phyloP scores from a whole-genome alignment of 1,140 invertebrate genomes.

The Sycophaga agraensis region DNA sequence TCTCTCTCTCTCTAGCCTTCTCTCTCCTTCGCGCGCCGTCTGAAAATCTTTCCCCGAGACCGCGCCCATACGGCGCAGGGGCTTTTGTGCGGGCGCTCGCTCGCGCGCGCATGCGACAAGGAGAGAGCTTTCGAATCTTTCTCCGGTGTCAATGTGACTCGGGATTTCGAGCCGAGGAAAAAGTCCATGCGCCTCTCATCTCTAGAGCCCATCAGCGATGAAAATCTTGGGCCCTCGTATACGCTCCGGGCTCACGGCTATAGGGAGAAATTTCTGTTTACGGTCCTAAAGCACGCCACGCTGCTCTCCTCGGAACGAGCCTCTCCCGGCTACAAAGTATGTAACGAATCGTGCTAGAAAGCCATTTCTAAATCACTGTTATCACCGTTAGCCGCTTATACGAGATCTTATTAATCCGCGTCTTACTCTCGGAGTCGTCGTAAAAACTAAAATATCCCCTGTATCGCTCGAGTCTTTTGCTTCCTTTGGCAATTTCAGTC shows the following conservation, averaged over 20 bases:
- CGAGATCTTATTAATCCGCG: no score
- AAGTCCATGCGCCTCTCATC: slow-evolving; percentile 13
- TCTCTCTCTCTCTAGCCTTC: slow-evolving; percentile 6
- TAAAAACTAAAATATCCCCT: no score
- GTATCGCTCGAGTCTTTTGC: no score
- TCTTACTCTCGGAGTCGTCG: no score
- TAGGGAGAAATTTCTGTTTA: background rate
- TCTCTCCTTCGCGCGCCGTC: background rate
- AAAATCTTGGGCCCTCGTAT: slow-evolving; percentile 13
- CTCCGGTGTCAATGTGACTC: background rate
- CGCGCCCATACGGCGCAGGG: slow-evolving; percentile 17
- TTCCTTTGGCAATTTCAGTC: no score
- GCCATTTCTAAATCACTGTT: slow-evolving; percentile 10
- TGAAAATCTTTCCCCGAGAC: slow-evolving; percentile 16
- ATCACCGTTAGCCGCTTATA: no score
- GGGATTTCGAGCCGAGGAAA: slow-evolving; percentile 14
- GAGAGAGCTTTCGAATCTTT: no score
- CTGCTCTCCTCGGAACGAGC: background rate
- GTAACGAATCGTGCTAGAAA: slow-evolving; percentile 10
- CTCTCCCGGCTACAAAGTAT: background rate
- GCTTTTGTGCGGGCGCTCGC: background rate
- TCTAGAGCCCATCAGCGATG: slow-evolving; percentile 13
- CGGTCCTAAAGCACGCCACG: background rate
- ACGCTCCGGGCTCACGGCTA: no score
- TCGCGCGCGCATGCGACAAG: background rate